phyloP scores from a whole-genome alignment of 2,888 invertebrate species.

The Artemia sinica region DNA sequence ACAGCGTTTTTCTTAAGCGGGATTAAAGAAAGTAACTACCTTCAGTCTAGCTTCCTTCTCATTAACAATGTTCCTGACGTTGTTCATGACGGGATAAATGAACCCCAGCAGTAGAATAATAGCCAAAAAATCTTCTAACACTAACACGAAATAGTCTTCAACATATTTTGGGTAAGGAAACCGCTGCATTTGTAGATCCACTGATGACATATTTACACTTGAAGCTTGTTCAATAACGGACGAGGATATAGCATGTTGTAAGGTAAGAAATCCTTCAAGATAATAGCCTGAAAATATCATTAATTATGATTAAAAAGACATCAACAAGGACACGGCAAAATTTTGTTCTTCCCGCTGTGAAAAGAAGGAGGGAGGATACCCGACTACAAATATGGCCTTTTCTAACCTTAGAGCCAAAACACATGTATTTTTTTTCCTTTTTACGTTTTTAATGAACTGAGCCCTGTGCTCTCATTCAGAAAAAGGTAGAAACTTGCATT shows the following conservation, averaged over 20 bases:
- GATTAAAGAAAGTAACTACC: slow-evolving; percentile 29
- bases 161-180: neutral
- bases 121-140: neutral
- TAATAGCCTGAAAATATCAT: slow-evolving; percentile 1
- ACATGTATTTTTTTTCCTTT: too few relatives aligned
- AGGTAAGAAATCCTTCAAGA: neutral
- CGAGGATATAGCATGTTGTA: neutral
- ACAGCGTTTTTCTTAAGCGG: neutral
- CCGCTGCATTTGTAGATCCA: neutral
- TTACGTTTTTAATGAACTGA: too few relatives aligned
- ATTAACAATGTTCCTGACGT: slow-evolving; percentile 32
- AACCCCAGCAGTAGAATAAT: neutral
- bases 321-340: too few relatives aligned
- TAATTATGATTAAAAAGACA: neutral
- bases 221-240: neutral
- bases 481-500: too few relatives aligned
- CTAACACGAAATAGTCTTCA: neutral
- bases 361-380: too few relatives aligned
- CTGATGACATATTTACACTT: neutral
- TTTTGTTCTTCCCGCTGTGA: too few relatives aligned
- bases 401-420: too few relatives aligned
- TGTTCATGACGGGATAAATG: slow-evolving; percentile 12
- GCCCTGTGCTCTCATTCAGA: too few relatives aligned
- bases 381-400: too few relatives aligned
- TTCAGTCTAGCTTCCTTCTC: slow-evolving; percentile 40